A percentile compares a stretch with the other conserved stretches of the same genome.
phyloP scores from a whole-genome alignment of 1,140 invertebrate genomes.

The Leptonema lineaticorne region DNA sequence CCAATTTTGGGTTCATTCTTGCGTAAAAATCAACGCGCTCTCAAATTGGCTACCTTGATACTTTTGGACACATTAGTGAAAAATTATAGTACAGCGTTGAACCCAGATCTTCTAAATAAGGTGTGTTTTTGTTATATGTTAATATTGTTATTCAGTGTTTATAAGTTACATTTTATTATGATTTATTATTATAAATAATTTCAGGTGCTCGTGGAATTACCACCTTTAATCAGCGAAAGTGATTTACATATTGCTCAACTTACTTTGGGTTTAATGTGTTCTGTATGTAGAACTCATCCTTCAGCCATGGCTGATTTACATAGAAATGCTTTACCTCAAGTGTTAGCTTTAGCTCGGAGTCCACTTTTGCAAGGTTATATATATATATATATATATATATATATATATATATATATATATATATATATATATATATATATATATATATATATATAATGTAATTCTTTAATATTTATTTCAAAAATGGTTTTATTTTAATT shows the following conservation, averaged over 20 bases:
- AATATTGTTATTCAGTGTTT: conserved; percentile 1
- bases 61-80: conserved; percentile 88
- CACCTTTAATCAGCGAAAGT: conserved; percentile 86
- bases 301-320: conserved; percentile 63
- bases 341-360: conserved; percentile 84
- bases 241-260: conserved; percentile 96
- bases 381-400: too few relatives aligned
- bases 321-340: conserved; percentile 72
- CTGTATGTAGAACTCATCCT: conserved; percentile 72
- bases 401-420: too few relatives aligned
- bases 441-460: too few relatives aligned
- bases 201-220: conserved; percentile 76
- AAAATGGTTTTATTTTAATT: too few relatives aligned
- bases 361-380: conserved; percentile 80
- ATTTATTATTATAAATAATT: conserved; percentile 15
- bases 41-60: conserved; percentile 89
- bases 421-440: too few relatives aligned
- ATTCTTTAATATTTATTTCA: too few relatives aligned
- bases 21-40: conserved; percentile 93
- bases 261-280: conserved; percentile 74
- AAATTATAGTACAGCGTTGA: conserved; percentile 76
- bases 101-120: conserved; percentile 71
- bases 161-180: conserved; percentile 16
- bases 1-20: conserved; percentile 92
- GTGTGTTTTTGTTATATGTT: too few relatives aligned